Percentiles rank a stretch among this genome's conserved stretches.
These are phyloP conservation scores for Stegostoma tigrinum DNA, from an alignment of 2,113 vertebrate species.

Conservation along the genomic window DNA sequence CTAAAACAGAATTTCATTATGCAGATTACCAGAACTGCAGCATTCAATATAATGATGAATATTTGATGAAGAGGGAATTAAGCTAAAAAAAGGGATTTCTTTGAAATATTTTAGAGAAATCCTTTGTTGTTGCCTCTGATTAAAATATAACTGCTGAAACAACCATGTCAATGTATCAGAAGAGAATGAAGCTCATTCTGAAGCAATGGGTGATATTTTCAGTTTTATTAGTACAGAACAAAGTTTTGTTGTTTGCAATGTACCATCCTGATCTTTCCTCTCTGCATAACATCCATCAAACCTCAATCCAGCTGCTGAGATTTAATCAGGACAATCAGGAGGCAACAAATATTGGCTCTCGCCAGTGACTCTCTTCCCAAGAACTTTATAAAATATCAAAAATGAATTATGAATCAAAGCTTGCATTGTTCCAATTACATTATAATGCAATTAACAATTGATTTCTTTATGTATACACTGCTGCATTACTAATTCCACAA, in stretches of 20 bases:
- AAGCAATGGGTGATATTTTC: not conserved
- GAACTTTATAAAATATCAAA: not conserved
- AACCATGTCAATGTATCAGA: not conserved
- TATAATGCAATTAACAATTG: not conserved
- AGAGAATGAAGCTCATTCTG: not conserved
- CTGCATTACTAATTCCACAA: not conserved
- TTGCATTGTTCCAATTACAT: not conserved
- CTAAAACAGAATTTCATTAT: conserved; percentile 28
- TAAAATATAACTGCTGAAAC: not conserved
- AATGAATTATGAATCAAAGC: not conserved
- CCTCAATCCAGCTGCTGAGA: not conserved
- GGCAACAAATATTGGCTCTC: not conserved
- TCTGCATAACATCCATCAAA: not conserved
- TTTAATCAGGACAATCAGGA: not conserved
- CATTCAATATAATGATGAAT: conserved; percentile 3
- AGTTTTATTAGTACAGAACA: not conserved
- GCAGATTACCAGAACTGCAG: not conserved
- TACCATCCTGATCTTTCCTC: not conserved
- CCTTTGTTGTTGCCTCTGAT: not conserved
- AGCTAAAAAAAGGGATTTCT: not conserved
- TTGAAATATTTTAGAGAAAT: conserved; percentile 9
- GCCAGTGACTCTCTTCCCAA: not conserved
- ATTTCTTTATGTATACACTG: not conserved
- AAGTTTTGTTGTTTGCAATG: not conserved
- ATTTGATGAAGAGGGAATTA: conserved; percentile 19